Evolutionary conservation across 2,797 vertebrate genomes (phyloP).

Genomic region (Austrolebias charrua): DNA sequence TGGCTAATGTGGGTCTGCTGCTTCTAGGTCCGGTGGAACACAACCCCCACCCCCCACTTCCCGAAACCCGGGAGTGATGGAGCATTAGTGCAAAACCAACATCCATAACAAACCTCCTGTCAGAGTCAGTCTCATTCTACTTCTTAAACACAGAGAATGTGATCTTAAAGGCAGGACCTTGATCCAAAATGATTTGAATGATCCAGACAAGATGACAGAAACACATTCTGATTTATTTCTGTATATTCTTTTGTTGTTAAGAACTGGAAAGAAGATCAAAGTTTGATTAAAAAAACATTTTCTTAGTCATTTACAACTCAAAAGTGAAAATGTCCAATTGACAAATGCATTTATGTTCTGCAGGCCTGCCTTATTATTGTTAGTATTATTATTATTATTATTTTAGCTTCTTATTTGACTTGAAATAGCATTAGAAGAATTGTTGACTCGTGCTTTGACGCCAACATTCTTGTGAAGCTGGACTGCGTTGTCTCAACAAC

Average conservation of each 20-base stretch:
- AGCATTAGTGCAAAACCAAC: slow-evolving; percentile 55
- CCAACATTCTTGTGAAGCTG: neutral
- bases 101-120: slow-evolving; percentile 67
- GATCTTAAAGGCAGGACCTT: slow-evolving; percentile 9
- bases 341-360: too few species aligned
- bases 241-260: neutral
- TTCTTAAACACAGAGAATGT: slow-evolving; percentile 38
- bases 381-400: too few species aligned
- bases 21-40: slow-evolving; percentile 31
- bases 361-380: too few species aligned
- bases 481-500: neutral
- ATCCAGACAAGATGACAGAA: slow-evolving; percentile 1
- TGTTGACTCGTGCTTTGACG: too few species aligned
- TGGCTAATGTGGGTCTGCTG: slow-evolving; percentile 23
- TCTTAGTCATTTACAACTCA: neutral
- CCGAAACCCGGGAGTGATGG: slow-evolving; percentile 46
- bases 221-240: neutral
- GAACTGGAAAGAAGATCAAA: neutral
- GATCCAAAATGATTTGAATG: slow-evolving; percentile 1
- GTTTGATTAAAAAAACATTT: neutral
- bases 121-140: slow-evolving; percentile 59
- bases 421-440: too few species aligned
- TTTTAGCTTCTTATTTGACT: too few species aligned
- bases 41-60: slow-evolving; percentile 36
- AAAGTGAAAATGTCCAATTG: neutral